Base-by-base conservation (phyloP, 2,797 vertebrate genomes). In the Acipenser ruthenus region DNA sequence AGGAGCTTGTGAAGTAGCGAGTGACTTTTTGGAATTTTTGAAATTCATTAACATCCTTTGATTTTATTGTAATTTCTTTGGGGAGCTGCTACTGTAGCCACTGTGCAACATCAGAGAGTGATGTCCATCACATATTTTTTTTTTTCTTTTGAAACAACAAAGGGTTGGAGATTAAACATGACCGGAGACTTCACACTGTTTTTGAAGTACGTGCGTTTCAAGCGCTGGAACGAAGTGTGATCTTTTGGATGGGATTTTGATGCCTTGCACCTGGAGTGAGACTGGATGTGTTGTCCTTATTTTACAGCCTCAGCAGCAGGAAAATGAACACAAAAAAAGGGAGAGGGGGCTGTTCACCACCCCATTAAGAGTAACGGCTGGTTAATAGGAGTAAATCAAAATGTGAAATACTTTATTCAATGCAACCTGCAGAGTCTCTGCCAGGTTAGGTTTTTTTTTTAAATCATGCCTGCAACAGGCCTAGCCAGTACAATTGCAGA, bases 401-500 rank as follows among this genome's bases (percentile, higher is more conserved):
- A 13, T 11, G 23, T 37, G 23, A 58, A 13, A 58, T 58, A n/a
- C 11, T 56, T 56, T 18, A 18, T 18, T 18, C 23, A 37, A 37
- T 37, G 23, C 23, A 37, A 37, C 23, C 23, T 37, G 23, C 23
- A 37, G 55, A 6, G 55, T 58, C 10, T 58, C 11, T 58, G 55
- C 55, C 55, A 58, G 55, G 12, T 12, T 7, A 15, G n/a, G 8
- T 7, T 13, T 58, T 58, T 9, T 58, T 58, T 74, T 69, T 18
- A 18, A 1, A 18, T 76, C 73, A 76, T 72, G 67, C 77, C 67
- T 72, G 67, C 51, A 74, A 66, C 76, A 68, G 72, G 64, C 73
- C 65, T 0, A 72, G 58, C 69, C 74, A 60, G 65, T 67, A 23
- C 23, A 7, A 49, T 48, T 12, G 15, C 15, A 13, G 11, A 48